Evolutionary conservation across 2,113 vertebrate genomes (phyloP), one percentile per base, ranked within the genome.

Genomic region (Hydrochoerus hydrochaeris): DNA sequence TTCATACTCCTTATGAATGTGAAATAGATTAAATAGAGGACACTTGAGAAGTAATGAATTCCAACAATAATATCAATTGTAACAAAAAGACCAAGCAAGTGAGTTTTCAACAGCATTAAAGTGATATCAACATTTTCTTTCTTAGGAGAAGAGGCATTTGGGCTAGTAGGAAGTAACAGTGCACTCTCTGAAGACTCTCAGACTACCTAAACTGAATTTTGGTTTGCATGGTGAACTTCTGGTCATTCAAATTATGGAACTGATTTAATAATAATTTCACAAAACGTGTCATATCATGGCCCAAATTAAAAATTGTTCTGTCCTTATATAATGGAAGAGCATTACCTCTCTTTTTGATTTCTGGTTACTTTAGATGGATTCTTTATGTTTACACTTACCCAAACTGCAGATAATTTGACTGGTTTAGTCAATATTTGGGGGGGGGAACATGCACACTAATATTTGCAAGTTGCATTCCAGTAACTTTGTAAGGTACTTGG

Each of bases 21-120:
- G 95, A 97, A 98, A 98, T 88, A 97, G 96, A 97, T 98, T 97
- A 98, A 98, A 97, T 54, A 92, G 95, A 95, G 83, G 97, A 97
- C 96, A 97, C 97, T 97, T 91, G 96, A 97, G 96, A 96, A 97
- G 90, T 94, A 87, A 97, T 80, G 83, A 92, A 95, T 95, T 98
- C 98, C 97, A 98, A 96, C 88, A 96, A 97, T 94, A 98, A 97
- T 89, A 97, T 96, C 96, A 90, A 87, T 90, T 92, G 54, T 94
- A 95, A 95, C 5, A 17, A 97, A 90, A 90, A 91, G 60, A n/a
- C 90, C n/a, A 57, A 91, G 63, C 28, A 78, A 97, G 90, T 84
- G 93, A 95, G 88, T 97, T 95, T 97, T 95, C 35, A 35, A 94
- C 57, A 86, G 80, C 30, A 58, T 88, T 96, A 88, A 97, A 94